A percentile compares a stretch with the other conserved stretches of the same genome.
Conservation (phyloP, 2,888 invertebrate species). For the Apodemia mormo region DNA sequence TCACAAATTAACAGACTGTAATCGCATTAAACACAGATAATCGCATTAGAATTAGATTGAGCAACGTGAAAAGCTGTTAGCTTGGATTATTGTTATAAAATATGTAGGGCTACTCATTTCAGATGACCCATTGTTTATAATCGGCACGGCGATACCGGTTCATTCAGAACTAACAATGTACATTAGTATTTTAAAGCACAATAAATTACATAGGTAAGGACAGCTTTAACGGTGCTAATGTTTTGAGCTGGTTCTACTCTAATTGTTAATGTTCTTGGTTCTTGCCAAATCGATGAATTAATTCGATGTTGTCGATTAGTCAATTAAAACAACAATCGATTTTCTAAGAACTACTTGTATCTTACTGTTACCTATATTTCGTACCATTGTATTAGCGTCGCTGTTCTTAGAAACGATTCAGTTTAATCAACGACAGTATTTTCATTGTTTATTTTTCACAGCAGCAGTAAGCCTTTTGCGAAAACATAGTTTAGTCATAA, state of each 20-base stretch:
- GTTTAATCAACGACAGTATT: not conserved
- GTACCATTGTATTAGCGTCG: not conserved
- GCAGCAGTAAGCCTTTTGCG: not conserved
- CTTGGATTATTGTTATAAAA: no score
- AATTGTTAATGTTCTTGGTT: slow-evolving; percentile 47
- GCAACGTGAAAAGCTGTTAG: no score
- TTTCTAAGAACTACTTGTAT: not conserved
- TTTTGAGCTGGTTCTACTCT: slow-evolving; percentile 53
- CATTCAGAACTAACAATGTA: slow-evolving; percentile 13
- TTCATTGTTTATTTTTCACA: not conserved
- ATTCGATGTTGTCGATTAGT: slow-evolving; percentile 24
- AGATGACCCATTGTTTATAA: not conserved
- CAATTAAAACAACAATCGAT: slow-evolving; percentile 16
- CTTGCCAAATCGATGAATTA: slow-evolving; percentile 47
- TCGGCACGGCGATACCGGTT: not conserved
- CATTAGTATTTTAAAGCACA: slow-evolving; percentile 12
- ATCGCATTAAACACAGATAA: no score
- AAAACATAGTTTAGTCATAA: no score
- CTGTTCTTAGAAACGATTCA: slow-evolving; percentile 3
- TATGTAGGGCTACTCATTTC: not conserved
- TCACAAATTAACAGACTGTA: no score
- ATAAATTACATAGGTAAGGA: slow-evolving; percentile 17
- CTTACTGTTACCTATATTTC: not conserved
- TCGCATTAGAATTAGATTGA: no score
- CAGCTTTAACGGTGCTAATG: slow-evolving; percentile 36